A percentile compares a stretch with the other conserved stretches of the same genome.
phyloP scores from a whole-genome alignment of 2,113 vertebrate genomes.

The Odontophorus gujanensis region DNA sequence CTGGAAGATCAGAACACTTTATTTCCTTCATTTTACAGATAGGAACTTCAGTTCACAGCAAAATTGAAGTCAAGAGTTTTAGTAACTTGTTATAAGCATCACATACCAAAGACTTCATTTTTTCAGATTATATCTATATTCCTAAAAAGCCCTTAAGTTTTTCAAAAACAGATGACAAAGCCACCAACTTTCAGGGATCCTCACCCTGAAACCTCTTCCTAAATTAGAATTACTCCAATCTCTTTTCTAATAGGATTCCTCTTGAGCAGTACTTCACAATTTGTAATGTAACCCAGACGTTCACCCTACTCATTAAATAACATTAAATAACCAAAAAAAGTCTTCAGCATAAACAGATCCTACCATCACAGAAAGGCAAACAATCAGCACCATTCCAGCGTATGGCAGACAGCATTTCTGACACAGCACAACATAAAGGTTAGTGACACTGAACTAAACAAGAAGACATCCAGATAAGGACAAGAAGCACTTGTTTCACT shows the following conservation, averaged over 20 bases:
- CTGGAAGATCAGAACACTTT: neutral
- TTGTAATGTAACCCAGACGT: neutral
- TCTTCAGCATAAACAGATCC: neutral
- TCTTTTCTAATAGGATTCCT: neutral
- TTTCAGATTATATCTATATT: neutral
- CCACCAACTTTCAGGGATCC: neutral
- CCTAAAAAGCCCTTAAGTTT: neutral
- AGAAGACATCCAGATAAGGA: neutral
- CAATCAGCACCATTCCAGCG: neutral
- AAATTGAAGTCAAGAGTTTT: neutral
- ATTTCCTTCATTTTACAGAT: neutral
- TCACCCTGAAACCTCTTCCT: neutral
- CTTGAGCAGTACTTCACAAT: neutral
- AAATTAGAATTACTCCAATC: neutral
- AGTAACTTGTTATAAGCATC: neutral
- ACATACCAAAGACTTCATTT: neutral
- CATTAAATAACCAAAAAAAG: neutral
- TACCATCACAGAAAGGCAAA: neutral
- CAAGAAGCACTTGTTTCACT: neutral
- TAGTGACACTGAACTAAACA: neutral
- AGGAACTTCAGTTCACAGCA: neutral
- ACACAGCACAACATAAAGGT: neutral
- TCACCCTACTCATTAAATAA: neutral
- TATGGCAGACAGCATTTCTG: neutral
- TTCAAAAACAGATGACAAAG: neutral